Evolutionary conservation across 2,797 vertebrate species (phyloP).

Genomic region (Loris lydekkerianus): DNA sequence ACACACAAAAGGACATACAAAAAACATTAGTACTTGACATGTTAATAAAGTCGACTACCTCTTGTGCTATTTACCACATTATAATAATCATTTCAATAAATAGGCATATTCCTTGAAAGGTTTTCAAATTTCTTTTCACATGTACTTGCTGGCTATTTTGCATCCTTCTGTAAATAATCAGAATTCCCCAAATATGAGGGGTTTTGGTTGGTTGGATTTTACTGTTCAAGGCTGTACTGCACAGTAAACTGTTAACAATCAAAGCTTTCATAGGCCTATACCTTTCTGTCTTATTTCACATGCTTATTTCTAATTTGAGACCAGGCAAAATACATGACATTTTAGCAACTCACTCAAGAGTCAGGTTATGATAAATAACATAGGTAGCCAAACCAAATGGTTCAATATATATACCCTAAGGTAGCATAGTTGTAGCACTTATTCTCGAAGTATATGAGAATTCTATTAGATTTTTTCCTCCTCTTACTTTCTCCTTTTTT

Average conservation of each 20-base stretch:
- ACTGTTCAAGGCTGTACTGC: neutral
- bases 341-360: conserved; percentile 15
- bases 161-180: neutral
- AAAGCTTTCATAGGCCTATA: neutral
- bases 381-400: neutral
- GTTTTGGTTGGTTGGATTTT: neutral
- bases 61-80: neutral
- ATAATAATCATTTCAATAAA: neutral
- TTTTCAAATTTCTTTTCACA: neutral
- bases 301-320: neutral
- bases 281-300: neutral
- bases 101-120: neutral
- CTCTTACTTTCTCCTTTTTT: neutral
- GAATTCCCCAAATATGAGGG: neutral
- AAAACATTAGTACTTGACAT: neutral
- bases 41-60: neutral
- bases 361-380: neutral
- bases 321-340: neutral
- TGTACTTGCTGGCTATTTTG: neutral
- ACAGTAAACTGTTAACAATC: neutral
- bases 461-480: neutral
- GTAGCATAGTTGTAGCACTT: neutral
- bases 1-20: conserved; percentile 53
- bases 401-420: neutral
- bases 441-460: neutral